These are phyloP conservation scores for Ornithoptera alexandrae DNA, from an alignment of 2,888 invertebrate genomes.

Conservation along the genomic window DNA sequence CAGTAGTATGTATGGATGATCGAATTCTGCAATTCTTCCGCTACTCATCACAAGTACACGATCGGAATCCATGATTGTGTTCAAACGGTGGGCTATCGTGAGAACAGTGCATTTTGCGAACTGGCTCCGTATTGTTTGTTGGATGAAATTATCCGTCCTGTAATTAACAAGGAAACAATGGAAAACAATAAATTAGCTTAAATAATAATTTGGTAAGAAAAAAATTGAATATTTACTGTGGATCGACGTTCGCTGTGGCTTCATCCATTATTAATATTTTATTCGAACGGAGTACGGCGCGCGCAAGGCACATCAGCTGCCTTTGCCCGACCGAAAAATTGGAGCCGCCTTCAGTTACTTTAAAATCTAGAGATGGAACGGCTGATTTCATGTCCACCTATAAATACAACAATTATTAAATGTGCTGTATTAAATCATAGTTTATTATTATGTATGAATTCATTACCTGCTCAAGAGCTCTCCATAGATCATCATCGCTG, in stretches of 20 bases:
- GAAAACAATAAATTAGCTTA: neutral
- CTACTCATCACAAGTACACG: slow-evolving; percentile 85
- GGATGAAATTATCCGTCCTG: slow-evolving; percentile 89
- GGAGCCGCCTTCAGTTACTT: slow-evolving; percentile 86
- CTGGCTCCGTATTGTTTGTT: slow-evolving; percentile 88
- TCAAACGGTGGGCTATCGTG: slow-evolving; percentile 94
- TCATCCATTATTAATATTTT: slow-evolving; percentile 93
- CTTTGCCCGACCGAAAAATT: slow-evolving; percentile 95
- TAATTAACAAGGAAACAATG: slow-evolving; percentile 4
- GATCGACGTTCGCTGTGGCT: slow-evolving; percentile 96
- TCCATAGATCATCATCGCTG: slow-evolving; percentile 85
- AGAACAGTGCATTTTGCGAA: slow-evolving; percentile 91
- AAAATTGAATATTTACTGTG: slow-evolving; percentile 74
- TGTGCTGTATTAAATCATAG: neutral
- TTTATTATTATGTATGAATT: neutral
- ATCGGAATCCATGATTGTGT: slow-evolving; percentile 95
- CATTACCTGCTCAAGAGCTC: slow-evolving; percentile 84
- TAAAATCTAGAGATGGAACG: slow-evolving; percentile 82
- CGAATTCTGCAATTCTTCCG: slow-evolving; percentile 82
- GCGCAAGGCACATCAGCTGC: slow-evolving; percentile 92
- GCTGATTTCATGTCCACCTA: slow-evolving; percentile 88
- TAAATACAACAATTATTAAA: slow-evolving; percentile 27
- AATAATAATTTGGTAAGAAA: neutral
- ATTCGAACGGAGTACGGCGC: slow-evolving; percentile 92
- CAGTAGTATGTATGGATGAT: slow-evolving; percentile 81